Conservation (phyloP, 23 tunicate species). For the Diplosoma virens region DNA sequence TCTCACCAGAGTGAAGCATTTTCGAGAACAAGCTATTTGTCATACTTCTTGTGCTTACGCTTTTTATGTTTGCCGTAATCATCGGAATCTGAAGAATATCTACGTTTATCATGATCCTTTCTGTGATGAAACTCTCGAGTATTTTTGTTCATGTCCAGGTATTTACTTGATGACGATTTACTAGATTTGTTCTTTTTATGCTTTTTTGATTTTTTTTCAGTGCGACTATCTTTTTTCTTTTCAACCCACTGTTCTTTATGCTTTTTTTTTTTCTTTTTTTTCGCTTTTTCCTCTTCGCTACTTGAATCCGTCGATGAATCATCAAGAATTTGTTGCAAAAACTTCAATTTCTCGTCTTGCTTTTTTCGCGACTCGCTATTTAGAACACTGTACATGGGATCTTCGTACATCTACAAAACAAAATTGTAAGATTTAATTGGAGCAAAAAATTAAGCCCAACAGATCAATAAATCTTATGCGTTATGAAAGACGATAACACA, state of each 20-base stretch:
- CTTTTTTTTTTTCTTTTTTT: conserved; percentile 41
- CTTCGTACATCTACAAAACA: conserved; percentile 72
- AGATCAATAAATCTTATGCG: not conserved
- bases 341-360: conserved; percentile 45
- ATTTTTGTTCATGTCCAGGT: no score
- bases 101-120: no score
- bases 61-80: no score
- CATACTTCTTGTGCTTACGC: no score
- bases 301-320: conserved; percentile 43
- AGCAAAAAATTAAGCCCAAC: not conserved
- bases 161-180: no score
- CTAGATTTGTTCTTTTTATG: conserved; percentile 20
- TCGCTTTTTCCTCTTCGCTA: conserved; percentile 12
- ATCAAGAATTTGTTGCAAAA: conserved; percentile 70
- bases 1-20: no score
- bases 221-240: conserved; percentile 5
- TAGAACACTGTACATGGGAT: conserved; percentile 75
- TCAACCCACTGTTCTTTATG: conserved; percentile 61
- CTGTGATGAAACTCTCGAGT: no score
- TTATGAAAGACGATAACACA: no score
- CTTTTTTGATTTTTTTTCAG: conserved; percentile 16
- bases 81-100: no score
- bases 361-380: conserved; percentile 46
- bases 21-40: no score
- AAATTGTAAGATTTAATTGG: not conserved